phyloP scores from a whole-genome alignment of 2,888 invertebrate genomes.

The Stenoptilia bipunctidactyla region DNA sequence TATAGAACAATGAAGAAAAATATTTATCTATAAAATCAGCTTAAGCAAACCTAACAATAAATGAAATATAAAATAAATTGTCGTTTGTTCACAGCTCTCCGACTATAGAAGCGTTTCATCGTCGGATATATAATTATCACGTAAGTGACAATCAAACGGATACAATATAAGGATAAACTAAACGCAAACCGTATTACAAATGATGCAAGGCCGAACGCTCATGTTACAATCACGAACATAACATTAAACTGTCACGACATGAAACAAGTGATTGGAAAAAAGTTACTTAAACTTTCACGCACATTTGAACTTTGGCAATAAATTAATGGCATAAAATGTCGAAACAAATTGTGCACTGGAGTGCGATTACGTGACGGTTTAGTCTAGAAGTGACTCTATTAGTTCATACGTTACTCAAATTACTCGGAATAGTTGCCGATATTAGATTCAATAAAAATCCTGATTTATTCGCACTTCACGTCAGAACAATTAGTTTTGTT shows the following conservation, averaged over 20 bases:
- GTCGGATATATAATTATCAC: background rate
- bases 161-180: background rate
- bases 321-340: background rate
- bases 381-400: too few relatives aligned
- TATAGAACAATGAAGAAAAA: too few relatives aligned
- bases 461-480: too few relatives aligned
- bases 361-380: too few relatives aligned
- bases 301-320: background rate
- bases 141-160: background rate
- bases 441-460: too few relatives aligned
- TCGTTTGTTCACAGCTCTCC: background rate
- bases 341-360: background rate
- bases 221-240: conserved; percentile 22
- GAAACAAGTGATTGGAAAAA: conserved; percentile 8
- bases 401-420: too few relatives aligned
- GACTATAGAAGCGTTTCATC: background rate
- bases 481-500: too few relatives aligned
- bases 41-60: too few relatives aligned
- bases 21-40: too few relatives aligned
- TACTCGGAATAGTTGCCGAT: too few relatives aligned
- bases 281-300: background rate
- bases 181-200: background rate
- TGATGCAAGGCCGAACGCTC: background rate
- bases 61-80: too few relatives aligned
- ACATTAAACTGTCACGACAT: conserved; percentile 30